Conservation (phyloP, 2,888 invertebrate species). For the Fragum whitleyi region DNA sequence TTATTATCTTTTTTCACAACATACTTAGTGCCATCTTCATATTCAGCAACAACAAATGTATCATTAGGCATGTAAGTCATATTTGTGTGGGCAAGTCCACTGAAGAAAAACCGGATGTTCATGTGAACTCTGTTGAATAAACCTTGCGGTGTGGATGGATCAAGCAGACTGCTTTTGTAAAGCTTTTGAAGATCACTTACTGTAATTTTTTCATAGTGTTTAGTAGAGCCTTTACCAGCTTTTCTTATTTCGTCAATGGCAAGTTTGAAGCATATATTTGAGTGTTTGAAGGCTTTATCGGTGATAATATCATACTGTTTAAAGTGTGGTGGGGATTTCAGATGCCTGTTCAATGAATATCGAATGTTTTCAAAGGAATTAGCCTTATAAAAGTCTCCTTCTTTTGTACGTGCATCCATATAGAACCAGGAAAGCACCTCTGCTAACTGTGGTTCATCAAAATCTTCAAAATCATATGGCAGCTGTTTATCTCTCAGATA, state of each 20-base stretch:
- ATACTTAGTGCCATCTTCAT: slow-evolving; percentile 11
- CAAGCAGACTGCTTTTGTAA: neutral
- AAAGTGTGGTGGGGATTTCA: slow-evolving; percentile 13
- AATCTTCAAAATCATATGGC: slow-evolving; percentile 21
- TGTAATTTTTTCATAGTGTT: slow-evolving; percentile 2
- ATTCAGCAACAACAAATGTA: slow-evolving; percentile 4
- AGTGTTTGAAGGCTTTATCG: neutral
- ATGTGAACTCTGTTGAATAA: slow-evolving; percentile 24
- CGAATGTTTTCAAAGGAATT: neutral
- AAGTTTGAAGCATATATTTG: slow-evolving; percentile 17
- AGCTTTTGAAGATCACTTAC: slow-evolving; percentile 15
- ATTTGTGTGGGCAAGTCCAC: slow-evolving; percentile 5
- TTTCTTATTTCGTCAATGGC: slow-evolving; percentile 19
- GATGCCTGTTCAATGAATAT: slow-evolving; percentile 3
- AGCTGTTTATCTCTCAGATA: slow-evolving; percentile 21
- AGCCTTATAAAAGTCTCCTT: slow-evolving; percentile 19
- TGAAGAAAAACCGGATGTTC: slow-evolving; percentile 11
- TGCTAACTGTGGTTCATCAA: neutral
- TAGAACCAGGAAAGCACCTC: slow-evolving; percentile 28
- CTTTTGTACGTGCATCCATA: slow-evolving; percentile 30
- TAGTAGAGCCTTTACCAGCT: slow-evolving; percentile 8
- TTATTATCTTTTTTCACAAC: neutral
- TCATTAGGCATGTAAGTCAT: slow-evolving; percentile 31
- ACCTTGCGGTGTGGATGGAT: slow-evolving; percentile 5
- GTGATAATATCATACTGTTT: slow-evolving; percentile 18